Conservation (phyloP, 2,113 vertebrate genomes). For the Pangasianodon hypophthalmus region DNA sequence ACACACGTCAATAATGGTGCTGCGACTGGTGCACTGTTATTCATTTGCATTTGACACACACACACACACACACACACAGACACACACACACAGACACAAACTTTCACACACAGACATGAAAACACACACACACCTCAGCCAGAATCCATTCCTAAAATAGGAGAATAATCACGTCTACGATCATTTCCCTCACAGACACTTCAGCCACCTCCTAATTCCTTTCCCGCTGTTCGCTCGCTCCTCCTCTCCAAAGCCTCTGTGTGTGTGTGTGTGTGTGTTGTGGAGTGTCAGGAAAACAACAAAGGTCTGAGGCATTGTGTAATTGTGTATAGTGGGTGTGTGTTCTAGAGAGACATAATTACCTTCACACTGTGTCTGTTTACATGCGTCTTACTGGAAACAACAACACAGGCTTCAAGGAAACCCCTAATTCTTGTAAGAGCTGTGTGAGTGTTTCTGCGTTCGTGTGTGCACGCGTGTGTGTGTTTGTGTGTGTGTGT, state of each 20-base stretch:
- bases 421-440: background rate
- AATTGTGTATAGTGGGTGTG: constrained; percentile 3
- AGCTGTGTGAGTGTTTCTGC: background rate
- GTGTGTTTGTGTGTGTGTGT: constrained; percentile 7
- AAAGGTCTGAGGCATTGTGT: background rate
- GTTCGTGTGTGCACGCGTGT: background rate
- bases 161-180: background rate
- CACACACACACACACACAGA: background rate
- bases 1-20: background rate
- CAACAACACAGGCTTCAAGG: background rate
- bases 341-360: background rate
- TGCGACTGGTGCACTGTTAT: background rate
- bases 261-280: background rate
- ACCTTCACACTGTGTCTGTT: constrained; percentile 25
- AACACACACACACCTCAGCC: background rate
- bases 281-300: background rate
- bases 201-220: constrained; percentile 11
- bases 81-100: background rate
- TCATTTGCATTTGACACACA: background rate
- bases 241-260: background rate
- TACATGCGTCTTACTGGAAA: constrained; percentile 23
- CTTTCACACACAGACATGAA: background rate
- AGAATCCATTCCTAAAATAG: background rate
- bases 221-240: background rate
- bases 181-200: constrained; percentile 17